Evolutionary conservation across 2,888 invertebrate species (phyloP), one percentile per base, ranked within the genome.

Genomic region (Geophilus truncorum): DNA sequence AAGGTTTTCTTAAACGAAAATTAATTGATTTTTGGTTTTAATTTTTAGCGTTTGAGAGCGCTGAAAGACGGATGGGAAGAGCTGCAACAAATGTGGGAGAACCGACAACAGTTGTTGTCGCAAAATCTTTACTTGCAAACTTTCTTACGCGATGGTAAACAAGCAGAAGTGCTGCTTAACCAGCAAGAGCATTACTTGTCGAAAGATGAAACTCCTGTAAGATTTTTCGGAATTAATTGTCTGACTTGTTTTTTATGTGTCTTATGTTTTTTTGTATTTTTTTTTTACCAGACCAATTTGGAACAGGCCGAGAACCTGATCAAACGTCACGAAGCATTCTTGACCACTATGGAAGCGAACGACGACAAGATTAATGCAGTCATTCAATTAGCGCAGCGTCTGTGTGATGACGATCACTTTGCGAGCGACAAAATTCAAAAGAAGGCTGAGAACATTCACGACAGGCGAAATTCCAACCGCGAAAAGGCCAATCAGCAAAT

Each of bases 21-120:
- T 32, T 36, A 21, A 15, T n/a, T 51, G 15, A 75, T 25, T n/a
- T 75, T n/a, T 57, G 25, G 6, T 79, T 57, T 2, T 21, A 12
- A 30, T 79, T 75, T 77, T 5, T 51, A 89, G 89, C 92, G 99
- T 76, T 90, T 99, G 84, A 98, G 97, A 90, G 99, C 98, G 0
- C 89, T 99, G 80, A 96, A 98, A 88, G 97, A 98, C 89, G 99
- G 99, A 81, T 99, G 99, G 99, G 96, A 96, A 83, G 99, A 99
- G 87, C 90, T 99, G 82, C 95, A 98, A 86, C 96, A 98, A 89
- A 99, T 99, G 99, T 99, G 99, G 98, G 98, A 97, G 88, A 98
- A 98, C 89, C 89, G 98, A 36, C 98, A 99, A 87, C 94, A 96
- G 84, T 89, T 98, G 84, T 89, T 99, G 25, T 94, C 97, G 0